These are phyloP conservation scores for Cassiopea xamachana DNA, from an alignment of 30 jellyfish, hydroid and myxozoan species.

Conservation along the genomic window DNA sequence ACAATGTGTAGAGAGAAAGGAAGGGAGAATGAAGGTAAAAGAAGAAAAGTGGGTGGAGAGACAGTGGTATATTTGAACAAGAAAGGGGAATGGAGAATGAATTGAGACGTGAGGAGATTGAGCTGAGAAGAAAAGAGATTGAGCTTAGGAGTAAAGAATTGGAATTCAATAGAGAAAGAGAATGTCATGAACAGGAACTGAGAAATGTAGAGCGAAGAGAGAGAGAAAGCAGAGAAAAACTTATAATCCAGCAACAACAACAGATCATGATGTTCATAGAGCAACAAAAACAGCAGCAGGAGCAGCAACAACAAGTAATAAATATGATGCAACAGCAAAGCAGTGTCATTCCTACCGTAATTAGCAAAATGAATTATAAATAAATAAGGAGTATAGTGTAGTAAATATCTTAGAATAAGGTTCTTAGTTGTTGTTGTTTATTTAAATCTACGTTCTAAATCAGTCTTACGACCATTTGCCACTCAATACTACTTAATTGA, in stretches of 20 bases:
- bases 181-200: not conserved
- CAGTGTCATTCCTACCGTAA: not conserved
- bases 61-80: not conserved
- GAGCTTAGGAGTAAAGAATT: not conserved
- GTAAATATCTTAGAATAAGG: not conserved
- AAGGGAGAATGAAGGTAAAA: constrained; percentile 7
- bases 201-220: not conserved
- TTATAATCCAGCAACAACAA: not conserved
- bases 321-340: not conserved
- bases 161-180: not conserved
- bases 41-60: not conserved
- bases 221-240: not conserved
- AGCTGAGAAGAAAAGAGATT: not conserved
- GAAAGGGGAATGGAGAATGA: not conserved
- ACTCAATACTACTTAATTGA: not conserved
- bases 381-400: not conserved
- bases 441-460: not conserved
- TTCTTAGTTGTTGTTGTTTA: not conserved
- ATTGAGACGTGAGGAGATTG: not conserved
- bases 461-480: not conserved
- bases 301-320: not conserved
- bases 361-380: not conserved
- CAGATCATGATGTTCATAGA: not conserved
- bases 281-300: not conserved
- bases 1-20: constrained; percentile 5